phyloP scores from a whole-genome alignment of 2,113 vertebrate genomes.

The Pyxicephalus adspersus region DNA sequence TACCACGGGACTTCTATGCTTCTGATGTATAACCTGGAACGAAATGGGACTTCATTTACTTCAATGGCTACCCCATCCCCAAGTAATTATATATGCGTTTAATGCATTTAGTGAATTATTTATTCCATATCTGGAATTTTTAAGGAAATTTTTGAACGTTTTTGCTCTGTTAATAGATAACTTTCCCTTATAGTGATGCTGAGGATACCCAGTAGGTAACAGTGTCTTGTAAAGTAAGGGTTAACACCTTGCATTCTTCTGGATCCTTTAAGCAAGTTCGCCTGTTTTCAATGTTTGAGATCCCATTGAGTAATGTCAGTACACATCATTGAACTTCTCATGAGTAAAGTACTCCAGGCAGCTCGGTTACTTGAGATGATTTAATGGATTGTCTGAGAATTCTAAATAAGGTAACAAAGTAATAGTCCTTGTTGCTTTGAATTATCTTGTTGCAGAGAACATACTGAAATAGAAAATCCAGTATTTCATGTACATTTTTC shows the following conservation, averaged over 20 bases:
- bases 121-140: too few species aligned
- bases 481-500: constrained; percentile 27
- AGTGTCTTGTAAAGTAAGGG: background rate
- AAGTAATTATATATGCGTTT: too few species aligned
- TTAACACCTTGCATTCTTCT: background rate
- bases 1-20: too few species aligned
- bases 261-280: background rate
- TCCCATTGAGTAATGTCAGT: constrained; percentile 6
- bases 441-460: background rate
- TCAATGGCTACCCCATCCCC: too few species aligned
- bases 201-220: too few species aligned
- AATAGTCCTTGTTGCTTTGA: constrained; percentile 22
- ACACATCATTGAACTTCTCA: background rate
- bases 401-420: constrained; percentile 46
- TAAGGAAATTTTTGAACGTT: too few species aligned
- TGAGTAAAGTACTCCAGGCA: background rate
- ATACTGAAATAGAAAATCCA: constrained; percentile 11
- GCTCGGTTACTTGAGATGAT: background rate
- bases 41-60: too few species aligned
- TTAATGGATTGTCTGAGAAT: constrained; percentile 7
- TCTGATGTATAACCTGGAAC: too few species aligned
- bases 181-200: too few species aligned
- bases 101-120: too few species aligned
- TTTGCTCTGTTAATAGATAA: too few species aligned
- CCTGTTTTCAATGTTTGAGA: background rate